Base-by-base conservation (phyloP, 2,888 invertebrate species). In the Drosophila siamana region DNA sequence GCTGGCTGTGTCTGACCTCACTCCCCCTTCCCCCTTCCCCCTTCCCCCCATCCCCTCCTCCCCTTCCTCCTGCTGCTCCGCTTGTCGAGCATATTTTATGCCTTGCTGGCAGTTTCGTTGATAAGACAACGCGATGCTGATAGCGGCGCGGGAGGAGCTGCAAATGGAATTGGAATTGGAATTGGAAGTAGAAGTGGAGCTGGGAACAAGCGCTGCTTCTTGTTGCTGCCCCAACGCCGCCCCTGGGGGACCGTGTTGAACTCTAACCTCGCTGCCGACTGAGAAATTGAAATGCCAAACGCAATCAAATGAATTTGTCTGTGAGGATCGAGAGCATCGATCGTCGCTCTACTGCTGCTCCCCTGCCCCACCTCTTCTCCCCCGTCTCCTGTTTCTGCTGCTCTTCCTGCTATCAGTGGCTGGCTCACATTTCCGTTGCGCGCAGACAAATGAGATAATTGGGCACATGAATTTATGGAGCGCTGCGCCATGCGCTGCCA, bases 361-460 rank as follows among this genome's bases (percentile, higher is more conserved):
- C 0, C 13, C 13, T 9, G 28, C 28, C 28, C 24, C 24, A 22
- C 2, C 2, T 6, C 24, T 1, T 30, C 30, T 9, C 4, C 11
- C n/a, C 11, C 8, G 8, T 28, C 28, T 8, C 28, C 9, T 9
- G n/a, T n/a, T n/a, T n/a, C n/a, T n/a, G n/a, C n/a, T 28, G 2
- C n/a, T 38, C n/a, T 9, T 2, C 30, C 40, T 13, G 6, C 43
- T 65, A 59, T 73, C 70, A 43, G 66, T 47, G 44, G 15, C 56
- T 47, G 69, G 67, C 84, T 83, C 78, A 66, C 69, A 72, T 84
- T 86, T 86, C 82, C 86, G 76, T 76, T 69, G 79, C 82, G 73
- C 67, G 80, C 76, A 80, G 82, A 88, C 89, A 90, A 89, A 89
- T 90, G 81, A 86, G 88, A 90, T 90, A 89, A 89, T 89, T 90